Evolutionary conservation across 2,797 vertebrate species (phyloP).

Genomic region (Holocentrus rufus): DNA sequence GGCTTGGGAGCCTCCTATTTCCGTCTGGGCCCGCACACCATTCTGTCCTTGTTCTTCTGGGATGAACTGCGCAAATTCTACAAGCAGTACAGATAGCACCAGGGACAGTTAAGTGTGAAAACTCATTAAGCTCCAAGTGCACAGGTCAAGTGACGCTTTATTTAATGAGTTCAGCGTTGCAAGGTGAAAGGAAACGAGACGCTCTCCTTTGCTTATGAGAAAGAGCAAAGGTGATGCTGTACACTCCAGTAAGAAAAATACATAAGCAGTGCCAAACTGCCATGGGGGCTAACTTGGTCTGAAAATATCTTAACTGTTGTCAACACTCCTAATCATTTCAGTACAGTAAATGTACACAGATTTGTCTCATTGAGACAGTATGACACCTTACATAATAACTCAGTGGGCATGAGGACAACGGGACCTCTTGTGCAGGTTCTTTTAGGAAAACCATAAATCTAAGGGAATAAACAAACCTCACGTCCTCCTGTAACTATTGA

Average conservation of each 20-base stretch:
- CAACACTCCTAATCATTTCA: neutral
- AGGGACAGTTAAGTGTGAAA: constrained; percentile 12
- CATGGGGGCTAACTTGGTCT: neutral
- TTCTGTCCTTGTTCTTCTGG: constrained; percentile 86
- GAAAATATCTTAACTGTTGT: constrained; percentile 4
- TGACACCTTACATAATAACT: neutral
- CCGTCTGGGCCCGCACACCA: constrained; percentile 85
- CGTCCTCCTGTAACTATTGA: neutral
- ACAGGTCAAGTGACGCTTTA: constrained; percentile 39
- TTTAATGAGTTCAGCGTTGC: constrained; percentile 46
- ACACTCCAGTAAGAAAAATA: constrained; percentile 47
- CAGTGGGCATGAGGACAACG: neutral
- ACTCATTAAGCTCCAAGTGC: constrained; percentile 58
- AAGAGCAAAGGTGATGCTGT: constrained; percentile 37
- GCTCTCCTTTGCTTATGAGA: constrained; percentile 4
- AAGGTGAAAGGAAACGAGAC: constrained; percentile 26
- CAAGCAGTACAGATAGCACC: constrained; percentile 68
- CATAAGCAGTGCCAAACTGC: neutral
- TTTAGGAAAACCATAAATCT: too few relatives aligned
- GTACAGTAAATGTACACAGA: neutral
- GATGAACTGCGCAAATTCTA: constrained; percentile 80
- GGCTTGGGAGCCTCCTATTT: constrained; percentile 86
- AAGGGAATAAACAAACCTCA: neutral
- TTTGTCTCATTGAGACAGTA: neutral
- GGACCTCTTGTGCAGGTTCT: too few relatives aligned